Evolutionary conservation across 2,888 invertebrate species (phyloP), one percentile per base, ranked within the genome.

Genomic region (Amblyjoppa proteus): DNA sequence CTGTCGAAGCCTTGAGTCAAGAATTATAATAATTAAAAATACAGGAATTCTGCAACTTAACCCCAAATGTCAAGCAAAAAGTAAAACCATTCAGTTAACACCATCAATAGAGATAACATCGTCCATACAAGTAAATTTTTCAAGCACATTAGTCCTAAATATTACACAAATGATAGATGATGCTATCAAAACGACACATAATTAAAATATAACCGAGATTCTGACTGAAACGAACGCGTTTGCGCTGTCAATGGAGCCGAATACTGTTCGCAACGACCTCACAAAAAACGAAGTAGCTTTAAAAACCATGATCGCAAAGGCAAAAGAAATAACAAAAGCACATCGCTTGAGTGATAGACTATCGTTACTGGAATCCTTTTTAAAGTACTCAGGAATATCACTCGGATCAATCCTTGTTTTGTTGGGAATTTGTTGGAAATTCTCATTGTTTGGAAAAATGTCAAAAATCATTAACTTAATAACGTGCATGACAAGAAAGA

Each of bases 221-320:
- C 16, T 81, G 2, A 7, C 25, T 0, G 68, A 68, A 49, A 74
- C 74, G 5, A 74, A 74, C 1, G 45, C 41, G 28, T 74, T 61
- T 0, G 28, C 74, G 0, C 4, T 20, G 20, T 41, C 66, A 0
- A 9, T 49, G 38, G 38, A 82, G 41, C 38, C 41, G 6, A 56
- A 45, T 16, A 41, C n/a, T 13, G 13, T 74, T 4, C 4, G 61
- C 7, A 38, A 53, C 13, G 82, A 82, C 13, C 31, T 82, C 70
- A 2, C 70, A 2, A 76, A 70, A 71, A 77, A 70, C 20, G 77
- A 73, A 53, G 28, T 82, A 5, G 66, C 82, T 20, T 5, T 77
- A 3, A 71, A 82, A 69, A 34, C 81, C 3, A 20, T 71, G 64
- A 76, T 77, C 16, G 73, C 64, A 58, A 75, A 81, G 68, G 81